A percentile compares a stretch with the other conserved stretches of the same genome.
Evolutionary conservation across 2,113 vertebrate species (phyloP).

Genomic region (Mus spicilegus): DNA sequence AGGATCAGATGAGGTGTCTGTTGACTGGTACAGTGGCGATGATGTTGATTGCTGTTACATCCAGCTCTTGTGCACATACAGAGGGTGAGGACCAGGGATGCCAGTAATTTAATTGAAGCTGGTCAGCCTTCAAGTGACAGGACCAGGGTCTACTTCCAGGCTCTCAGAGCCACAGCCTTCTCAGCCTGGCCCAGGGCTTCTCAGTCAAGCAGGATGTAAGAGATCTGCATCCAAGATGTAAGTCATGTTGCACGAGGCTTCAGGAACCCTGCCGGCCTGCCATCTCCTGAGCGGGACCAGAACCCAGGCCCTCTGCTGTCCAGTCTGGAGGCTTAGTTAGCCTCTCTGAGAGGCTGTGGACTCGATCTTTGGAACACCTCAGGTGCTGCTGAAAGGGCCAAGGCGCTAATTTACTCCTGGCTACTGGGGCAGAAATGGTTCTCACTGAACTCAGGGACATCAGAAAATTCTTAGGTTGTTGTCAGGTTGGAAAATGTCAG

Average conservation of each 20-base stretch:
- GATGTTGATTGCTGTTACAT: neutral
- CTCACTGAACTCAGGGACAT: neutral
- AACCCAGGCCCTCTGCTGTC: accelerated
- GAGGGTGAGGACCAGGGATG: constrained; percentile 16
- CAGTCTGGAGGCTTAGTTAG: neutral
- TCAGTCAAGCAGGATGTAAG: neutral
- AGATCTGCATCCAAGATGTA: neutral
- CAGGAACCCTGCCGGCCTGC: neutral
- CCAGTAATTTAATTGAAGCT: neutral
- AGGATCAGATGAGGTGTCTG: neutral
- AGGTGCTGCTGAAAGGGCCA: neutral
- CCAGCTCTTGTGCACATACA: neutral
- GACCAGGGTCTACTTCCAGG: neutral
- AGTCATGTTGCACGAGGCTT: neutral
- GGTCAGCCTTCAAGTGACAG: neutral
- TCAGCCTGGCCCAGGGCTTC: neutral
- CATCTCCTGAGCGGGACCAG: neutral
- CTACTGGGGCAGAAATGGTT: neutral
- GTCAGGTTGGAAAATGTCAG: neutral
- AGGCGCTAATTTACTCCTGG: neutral
- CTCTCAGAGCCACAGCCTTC: neutral
- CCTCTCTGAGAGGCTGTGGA: neutral
- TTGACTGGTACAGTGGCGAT: neutral
- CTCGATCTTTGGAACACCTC: neutral
- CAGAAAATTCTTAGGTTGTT: neutral